Evolutionary conservation across 2,888 invertebrate genomes (phyloP).

Genomic region (Oscheius sp.): DNA sequence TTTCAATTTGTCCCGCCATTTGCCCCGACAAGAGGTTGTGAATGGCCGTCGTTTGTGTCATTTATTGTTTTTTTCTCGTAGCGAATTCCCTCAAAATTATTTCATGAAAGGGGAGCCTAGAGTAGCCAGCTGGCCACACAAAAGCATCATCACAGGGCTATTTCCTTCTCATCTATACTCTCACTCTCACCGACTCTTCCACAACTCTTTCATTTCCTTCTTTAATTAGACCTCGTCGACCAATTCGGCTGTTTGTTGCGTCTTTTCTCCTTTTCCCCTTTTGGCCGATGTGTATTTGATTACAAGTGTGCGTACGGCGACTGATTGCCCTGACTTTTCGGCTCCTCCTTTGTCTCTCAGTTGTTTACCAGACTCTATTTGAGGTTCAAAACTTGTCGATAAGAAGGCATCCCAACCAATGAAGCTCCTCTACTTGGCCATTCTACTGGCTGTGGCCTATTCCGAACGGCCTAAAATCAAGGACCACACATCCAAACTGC

Average conservation of each 20-base stretch:
- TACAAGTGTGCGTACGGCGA: slow-evolving; percentile 3
- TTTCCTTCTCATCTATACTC: too few species aligned
- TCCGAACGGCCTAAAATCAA: slow-evolving; percentile 45
- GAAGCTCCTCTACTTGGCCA: slow-evolving; percentile 6
- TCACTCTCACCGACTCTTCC: too few species aligned
- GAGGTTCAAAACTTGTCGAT: not conserved
- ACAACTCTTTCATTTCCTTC: not conserved
- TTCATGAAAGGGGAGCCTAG: not conserved
- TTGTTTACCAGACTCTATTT: not conserved
- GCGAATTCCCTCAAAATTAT: not conserved
- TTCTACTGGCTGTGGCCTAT: slow-evolving; percentile 13
- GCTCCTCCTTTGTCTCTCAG: not conserved
- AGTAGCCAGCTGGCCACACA: not conserved
- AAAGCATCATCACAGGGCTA: too few species aligned
- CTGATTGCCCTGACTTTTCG: slow-evolving; percentile 9
- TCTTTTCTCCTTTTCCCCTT: not conserved
- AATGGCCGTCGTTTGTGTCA: not conserved
- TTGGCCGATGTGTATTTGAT: slow-evolving; percentile 17
- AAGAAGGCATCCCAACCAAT: not conserved
- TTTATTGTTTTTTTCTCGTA: not conserved
- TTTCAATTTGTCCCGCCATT: slow-evolving; percentile 3
- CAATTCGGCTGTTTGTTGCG: slow-evolving; percentile 3
- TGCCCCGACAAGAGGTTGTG: not conserved
- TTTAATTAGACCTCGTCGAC: slow-evolving; percentile 17
- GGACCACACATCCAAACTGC: slow-evolving; percentile 37